Evolutionary conservation across 2,113 vertebrate genomes (phyloP).

Genomic region (Ptychochromis oligacanthus): DNA sequence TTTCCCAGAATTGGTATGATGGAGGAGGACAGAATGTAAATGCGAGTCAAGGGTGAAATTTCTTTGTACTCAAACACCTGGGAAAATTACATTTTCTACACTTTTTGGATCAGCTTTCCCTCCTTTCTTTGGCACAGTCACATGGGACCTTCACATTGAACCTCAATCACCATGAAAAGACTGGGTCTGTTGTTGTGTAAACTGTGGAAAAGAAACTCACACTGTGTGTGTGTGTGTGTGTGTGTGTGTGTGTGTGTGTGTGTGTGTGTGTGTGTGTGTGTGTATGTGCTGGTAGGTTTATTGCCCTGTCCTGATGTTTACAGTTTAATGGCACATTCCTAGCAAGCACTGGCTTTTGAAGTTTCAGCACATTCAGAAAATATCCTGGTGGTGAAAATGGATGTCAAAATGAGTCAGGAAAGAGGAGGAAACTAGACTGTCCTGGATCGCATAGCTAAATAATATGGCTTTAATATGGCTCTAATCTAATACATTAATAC

Average conservation of each 20-base stretch:
- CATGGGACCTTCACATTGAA: constrained; percentile 28
- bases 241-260: constrained; percentile 23
- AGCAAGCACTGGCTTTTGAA: constrained; percentile 33
- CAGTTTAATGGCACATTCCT: constrained; percentile 57
- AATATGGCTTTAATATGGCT: not conserved
- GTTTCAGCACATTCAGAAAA: constrained; percentile 38
- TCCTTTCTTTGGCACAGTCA: constrained; percentile 15
- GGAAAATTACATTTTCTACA: constrained; percentile 44
- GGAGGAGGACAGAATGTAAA: constrained; percentile 50
- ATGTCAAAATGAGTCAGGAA: constrained; percentile 26
- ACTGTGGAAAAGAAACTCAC: constrained; percentile 37
- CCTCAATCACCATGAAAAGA: constrained; percentile 31
- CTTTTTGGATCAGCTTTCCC: constrained; percentile 1
- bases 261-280: constrained; percentile 16
- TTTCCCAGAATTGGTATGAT: constrained; percentile 64
- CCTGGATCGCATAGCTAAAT: not conserved
- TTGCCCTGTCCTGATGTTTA: constrained; percentile 43
- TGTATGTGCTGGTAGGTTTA: not conserved
- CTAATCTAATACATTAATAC: constrained; percentile 1
- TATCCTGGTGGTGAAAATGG: constrained; percentile 6
- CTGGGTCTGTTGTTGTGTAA: constrained; percentile 48
- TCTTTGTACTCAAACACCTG: constrained; percentile 35
- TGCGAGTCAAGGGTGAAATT: constrained; percentile 64
- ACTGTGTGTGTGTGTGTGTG: constrained; percentile 32
- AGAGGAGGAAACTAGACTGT: not conserved